phyloP scores from a whole-genome alignment of 2,888 invertebrate genomes.

The Drosophila hawaiiensis region DNA sequence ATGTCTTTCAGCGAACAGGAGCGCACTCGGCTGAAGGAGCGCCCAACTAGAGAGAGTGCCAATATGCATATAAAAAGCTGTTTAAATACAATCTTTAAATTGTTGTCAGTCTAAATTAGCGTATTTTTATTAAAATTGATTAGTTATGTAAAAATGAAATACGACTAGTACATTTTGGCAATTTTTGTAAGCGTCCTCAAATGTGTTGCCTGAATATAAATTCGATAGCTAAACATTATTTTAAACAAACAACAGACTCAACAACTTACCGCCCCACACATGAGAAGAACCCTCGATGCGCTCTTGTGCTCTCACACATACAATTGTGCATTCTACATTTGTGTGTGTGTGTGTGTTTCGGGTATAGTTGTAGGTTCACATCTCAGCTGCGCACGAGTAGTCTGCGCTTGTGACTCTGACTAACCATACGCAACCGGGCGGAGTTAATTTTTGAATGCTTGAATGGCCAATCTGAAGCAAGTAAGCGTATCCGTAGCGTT shows the following conservation, averaged over 20 bases:
- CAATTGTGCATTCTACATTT: slow-evolving; percentile 11
- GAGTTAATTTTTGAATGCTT: slow-evolving; percentile 85
- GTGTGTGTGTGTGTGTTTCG: slow-evolving; percentile 22
- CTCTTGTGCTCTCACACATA: slow-evolving; percentile 18
- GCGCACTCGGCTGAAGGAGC: slow-evolving; percentile 18
- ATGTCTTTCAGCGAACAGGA: slow-evolving; percentile 61
- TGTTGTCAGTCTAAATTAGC: background rate
- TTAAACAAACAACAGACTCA: background rate
- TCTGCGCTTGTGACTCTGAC: slow-evolving; percentile 73
- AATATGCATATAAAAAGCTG: too few relatives aligned
- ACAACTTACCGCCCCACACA: background rate
- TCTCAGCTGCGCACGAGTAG: slow-evolving; percentile 76
- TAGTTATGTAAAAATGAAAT: background rate
- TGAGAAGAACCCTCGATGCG: slow-evolving; percentile 15
- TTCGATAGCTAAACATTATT: background rate
- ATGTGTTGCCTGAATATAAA: background rate
- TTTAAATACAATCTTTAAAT: background rate
- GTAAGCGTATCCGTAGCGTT: slow-evolving; percentile 84
- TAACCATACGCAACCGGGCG: slow-evolving; percentile 84
- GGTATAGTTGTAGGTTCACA: slow-evolving; percentile 53
- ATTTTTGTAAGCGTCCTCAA: background rate
- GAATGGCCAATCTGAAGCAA: slow-evolving; percentile 85
- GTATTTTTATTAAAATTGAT: background rate
- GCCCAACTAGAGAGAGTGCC: background rate
- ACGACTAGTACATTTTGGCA: background rate